Base-by-base conservation (phyloP, 2,113 vertebrate species). In the Epinephelus fuscoguttatus region DNA sequence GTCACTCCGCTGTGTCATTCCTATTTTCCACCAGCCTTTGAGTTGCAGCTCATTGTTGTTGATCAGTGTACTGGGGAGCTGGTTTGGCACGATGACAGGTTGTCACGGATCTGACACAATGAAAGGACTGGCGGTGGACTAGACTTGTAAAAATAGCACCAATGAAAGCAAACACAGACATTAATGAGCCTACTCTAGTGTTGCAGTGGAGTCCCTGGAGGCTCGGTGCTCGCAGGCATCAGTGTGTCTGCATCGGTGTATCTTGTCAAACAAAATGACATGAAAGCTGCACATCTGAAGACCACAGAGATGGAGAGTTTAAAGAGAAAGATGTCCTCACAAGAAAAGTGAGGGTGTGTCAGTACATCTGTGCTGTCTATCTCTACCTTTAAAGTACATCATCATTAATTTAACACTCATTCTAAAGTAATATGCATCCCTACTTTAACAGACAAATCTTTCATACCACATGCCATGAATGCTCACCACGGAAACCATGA, bases 91-190 rank as follows among this genome's bases (percentile, higher is more conserved):
- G 12, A 40, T 88, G 91, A 92, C 89, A 91, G 75, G 30, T 23
- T 83, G 89, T 92, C 90, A 91, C 42, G 33, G 64, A 91, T 88
- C 75, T 86, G 76, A 90, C 75, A 78, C 74, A 17, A 73, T 70
- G 23, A 89, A 80, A 90, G 86, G 84, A 80, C 72, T n/a, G 27
- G 61, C 60, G 50, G 80, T 75, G 78, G 90, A 91, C 89, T 27
- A 7, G 62, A 82, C 73, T 74, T 49, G 80, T 88, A 90, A 93
- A 94, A 94, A 94, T 92, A 94, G 89, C 85, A 74, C 4, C 78
- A 69, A 84, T 82, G 80, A 91, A 93, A 89, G 85, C 75, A 85
- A 84, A 75, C 50, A 64, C 71, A 81, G 83, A 88, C 84, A 69
- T 90, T 94, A 94, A 93, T 91, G 91, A 94, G 90, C 47, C 70